Conservation (phyloP, 1,140 invertebrate species). For the Drosophila funebris region DNA sequence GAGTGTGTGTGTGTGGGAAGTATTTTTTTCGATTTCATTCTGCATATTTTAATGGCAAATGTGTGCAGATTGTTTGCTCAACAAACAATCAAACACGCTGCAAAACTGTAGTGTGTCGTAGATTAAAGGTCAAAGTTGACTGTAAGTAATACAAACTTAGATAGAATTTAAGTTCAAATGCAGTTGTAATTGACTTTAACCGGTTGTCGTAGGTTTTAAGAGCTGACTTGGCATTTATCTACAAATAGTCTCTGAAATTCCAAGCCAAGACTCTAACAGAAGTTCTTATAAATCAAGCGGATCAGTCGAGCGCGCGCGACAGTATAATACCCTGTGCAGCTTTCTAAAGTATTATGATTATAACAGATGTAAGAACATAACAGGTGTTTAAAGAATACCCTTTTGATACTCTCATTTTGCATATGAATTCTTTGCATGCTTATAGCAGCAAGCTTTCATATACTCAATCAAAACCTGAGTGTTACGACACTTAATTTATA, state of each 20-base stretch:
- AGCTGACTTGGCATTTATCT: neutral
- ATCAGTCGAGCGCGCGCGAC: no score
- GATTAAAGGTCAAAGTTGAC: neutral
- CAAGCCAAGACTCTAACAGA: neutral
- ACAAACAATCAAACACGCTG: neutral
- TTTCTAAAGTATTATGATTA: no score
- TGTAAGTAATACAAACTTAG: neutral
- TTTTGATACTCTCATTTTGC: no score
- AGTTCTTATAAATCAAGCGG: no score
- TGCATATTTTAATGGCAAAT: slow-evolving; percentile 43
- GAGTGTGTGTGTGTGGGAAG: neutral
- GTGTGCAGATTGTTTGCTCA: slow-evolving; percentile 22
- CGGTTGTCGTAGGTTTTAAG: neutral
- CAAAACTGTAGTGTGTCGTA: neutral
- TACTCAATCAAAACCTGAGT: no score
- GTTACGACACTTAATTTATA: no score
- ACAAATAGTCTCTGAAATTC: neutral
- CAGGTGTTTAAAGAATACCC: no score
- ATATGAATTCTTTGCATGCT: no score
- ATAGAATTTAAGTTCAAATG: neutral
- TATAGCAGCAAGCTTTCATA: no score
- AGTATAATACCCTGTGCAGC: no score
- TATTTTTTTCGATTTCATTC: slow-evolving; percentile 34
- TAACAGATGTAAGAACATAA: no score
- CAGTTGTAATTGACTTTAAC: slow-evolving; percentile 9